phyloP scores from a whole-genome alignment of 2,888 invertebrate genomes.

The Eupelmus urozonus region DNA sequence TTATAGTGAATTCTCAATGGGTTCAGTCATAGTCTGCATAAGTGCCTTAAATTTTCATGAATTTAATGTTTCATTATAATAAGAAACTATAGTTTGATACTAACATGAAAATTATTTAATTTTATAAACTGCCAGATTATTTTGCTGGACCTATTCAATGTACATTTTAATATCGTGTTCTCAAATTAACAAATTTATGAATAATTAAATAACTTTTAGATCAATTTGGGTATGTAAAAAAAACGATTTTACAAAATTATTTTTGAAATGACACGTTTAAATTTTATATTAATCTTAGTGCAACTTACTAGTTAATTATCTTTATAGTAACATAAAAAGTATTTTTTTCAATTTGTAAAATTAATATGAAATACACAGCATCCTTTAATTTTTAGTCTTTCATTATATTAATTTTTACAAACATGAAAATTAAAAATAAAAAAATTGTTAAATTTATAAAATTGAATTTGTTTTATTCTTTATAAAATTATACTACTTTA shows the following conservation, averaged over 20 bases:
- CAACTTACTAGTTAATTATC: conserved; percentile 46
- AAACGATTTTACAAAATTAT: conserved; percentile 31
- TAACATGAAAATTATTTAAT: neutral
- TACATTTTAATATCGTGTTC: conserved; percentile 42
- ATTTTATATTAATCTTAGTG: conserved; percentile 8
- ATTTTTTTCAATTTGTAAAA: conserved; percentile 4
- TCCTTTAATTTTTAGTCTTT: no score
- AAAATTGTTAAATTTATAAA: no score
- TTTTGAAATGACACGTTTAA: neutral
- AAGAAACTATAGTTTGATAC: neutral
- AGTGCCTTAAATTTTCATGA: neutral
- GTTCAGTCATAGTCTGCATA: neutral
- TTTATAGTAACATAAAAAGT: conserved; percentile 14
- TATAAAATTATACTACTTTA: no score
- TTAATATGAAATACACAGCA: no score
- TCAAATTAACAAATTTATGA: conserved; percentile 39
- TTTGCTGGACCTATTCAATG: conserved; percentile 8
- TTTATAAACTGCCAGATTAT: neutral
- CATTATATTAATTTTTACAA: no score
- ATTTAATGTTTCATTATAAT: neutral
- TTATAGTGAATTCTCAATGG: neutral
- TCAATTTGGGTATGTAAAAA: conserved; percentile 13
- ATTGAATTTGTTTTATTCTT: no score
- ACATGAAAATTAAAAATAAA: no score
- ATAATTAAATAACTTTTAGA: conserved; percentile 32